phyloP scores from a whole-genome alignment of 2,888 invertebrate genomes.

The Andricus curvator region DNA sequence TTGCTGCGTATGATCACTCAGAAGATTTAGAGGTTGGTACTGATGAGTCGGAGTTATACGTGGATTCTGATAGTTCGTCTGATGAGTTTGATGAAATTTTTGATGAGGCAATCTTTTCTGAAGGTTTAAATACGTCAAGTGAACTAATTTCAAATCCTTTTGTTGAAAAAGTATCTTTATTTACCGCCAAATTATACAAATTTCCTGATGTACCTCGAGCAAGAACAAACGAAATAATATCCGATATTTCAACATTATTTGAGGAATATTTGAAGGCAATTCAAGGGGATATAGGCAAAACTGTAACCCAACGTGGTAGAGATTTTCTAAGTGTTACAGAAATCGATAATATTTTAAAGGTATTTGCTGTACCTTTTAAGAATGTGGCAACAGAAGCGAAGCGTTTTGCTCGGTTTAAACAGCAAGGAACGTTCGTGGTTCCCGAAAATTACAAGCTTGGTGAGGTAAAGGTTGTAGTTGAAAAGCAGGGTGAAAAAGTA shows the following conservation, averaged over 20 bases:
- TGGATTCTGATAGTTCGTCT: background rate
- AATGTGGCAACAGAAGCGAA: background rate
- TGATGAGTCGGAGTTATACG: background rate
- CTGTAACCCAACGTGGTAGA: background rate
- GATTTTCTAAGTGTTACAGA: too few species aligned
- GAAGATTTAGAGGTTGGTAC: background rate
- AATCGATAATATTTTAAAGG: background rate
- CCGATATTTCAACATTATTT: background rate
- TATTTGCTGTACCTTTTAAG: background rate
- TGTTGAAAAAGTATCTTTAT: slow-evolving; percentile 4
- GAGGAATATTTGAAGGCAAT: slow-evolving; percentile 16
- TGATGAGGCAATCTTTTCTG: background rate
- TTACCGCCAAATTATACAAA: slow-evolving; percentile 4
- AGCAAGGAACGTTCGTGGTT: background rate
- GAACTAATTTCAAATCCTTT: background rate
- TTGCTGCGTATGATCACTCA: background rate
- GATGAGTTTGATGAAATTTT: background rate
- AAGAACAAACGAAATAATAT: background rate
- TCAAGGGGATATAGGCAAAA: background rate
- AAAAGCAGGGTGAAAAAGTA: slow-evolving; percentile 13
- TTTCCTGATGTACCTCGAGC: slow-evolving; percentile 1
- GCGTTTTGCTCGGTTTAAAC: background rate
- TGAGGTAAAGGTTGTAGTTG: background rate
- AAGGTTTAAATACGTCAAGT: background rate
- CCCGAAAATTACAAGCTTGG: background rate